These are phyloP conservation scores for Falco concolor DNA, from an alignment of 2,797 vertebrate species.

Conservation along the genomic window DNA sequence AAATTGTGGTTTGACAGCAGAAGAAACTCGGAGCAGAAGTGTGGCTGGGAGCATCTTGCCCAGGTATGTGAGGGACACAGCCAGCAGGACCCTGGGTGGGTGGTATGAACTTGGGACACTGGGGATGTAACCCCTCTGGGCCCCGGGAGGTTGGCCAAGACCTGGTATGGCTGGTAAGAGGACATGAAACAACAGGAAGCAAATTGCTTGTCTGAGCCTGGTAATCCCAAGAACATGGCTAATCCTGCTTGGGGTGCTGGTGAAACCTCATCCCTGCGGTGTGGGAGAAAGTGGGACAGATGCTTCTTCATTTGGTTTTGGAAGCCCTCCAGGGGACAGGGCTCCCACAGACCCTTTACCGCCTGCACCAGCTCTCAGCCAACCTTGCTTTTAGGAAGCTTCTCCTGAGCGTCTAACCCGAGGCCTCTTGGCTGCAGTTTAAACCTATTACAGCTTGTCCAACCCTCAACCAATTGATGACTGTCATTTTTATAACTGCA, in stretches of 20 bases:
- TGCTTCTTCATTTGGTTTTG: background rate
- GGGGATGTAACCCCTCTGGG: background rate
- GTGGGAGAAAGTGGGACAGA: background rate
- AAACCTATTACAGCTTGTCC: constrained; percentile 6
- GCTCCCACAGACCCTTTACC: background rate
- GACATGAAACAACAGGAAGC: background rate
- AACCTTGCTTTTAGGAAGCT: background rate
- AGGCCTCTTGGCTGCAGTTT: constrained; percentile 16
- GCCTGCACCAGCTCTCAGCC: background rate
- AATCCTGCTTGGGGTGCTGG: background rate
- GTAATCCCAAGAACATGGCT: background rate
- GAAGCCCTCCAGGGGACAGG: background rate
- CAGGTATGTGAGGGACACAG: background rate
- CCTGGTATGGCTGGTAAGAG: background rate
- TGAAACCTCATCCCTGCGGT: background rate
- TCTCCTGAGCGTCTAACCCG: background rate
- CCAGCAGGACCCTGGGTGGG: background rate
- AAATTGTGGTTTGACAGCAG: background rate
- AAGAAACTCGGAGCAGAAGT: background rate
- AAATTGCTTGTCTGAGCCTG: background rate
- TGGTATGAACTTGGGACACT: background rate
- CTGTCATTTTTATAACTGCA: background rate
- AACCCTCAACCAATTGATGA: background rate
- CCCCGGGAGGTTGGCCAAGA: background rate
- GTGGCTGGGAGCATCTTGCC: background rate